Percentiles rank a stretch among this genome's conserved stretches.
phyloP scores from a whole-genome alignment of 1,140 invertebrate genomes.

The Gryllus bimaculatus region DNA sequence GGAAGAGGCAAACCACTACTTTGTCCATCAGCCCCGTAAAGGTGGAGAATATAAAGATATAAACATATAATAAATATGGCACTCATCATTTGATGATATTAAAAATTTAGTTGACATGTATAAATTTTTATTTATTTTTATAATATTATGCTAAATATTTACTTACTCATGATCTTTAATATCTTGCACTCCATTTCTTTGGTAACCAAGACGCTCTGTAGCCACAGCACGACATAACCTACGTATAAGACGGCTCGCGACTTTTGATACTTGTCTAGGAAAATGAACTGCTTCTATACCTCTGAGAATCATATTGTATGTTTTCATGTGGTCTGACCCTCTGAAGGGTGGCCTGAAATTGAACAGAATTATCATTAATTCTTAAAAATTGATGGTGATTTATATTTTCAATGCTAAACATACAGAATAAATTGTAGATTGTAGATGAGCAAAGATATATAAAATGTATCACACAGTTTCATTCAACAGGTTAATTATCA shows the following conservation, averaged over 20 bases:
- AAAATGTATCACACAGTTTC: too few relatives aligned
- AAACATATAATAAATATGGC: too few relatives aligned
- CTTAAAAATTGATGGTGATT: neutral
- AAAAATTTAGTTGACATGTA: too few relatives aligned
- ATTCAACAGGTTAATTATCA: too few relatives aligned
- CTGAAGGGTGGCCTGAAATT: conserved; percentile 78
- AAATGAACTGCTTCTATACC: conserved; percentile 56
- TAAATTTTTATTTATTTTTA: conserved; percentile 31
- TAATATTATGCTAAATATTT: neutral
- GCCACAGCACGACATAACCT: conserved; percentile 52
- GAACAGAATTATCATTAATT: neutral
- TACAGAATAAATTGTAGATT: too few relatives aligned
- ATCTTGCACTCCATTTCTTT: conserved; percentile 52
- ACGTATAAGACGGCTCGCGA: conserved; percentile 45
- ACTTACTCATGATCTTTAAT: conserved; percentile 51
- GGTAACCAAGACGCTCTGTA: conserved; percentile 54
- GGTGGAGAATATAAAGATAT: too few relatives aligned
- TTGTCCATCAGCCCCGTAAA: too few relatives aligned
- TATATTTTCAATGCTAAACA: too few relatives aligned
- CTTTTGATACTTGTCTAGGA: conserved; percentile 41
- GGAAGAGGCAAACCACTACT: too few relatives aligned
- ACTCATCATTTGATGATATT: too few relatives aligned
- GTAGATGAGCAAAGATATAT: too few relatives aligned
- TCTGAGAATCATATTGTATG: conserved; percentile 86
- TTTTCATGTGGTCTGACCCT: conserved; percentile 88